These are phyloP conservation scores for Trichomalopsis sarcophagae DNA, from an alignment of 1,140 invertebrate genomes.

Conservation along the genomic window DNA sequence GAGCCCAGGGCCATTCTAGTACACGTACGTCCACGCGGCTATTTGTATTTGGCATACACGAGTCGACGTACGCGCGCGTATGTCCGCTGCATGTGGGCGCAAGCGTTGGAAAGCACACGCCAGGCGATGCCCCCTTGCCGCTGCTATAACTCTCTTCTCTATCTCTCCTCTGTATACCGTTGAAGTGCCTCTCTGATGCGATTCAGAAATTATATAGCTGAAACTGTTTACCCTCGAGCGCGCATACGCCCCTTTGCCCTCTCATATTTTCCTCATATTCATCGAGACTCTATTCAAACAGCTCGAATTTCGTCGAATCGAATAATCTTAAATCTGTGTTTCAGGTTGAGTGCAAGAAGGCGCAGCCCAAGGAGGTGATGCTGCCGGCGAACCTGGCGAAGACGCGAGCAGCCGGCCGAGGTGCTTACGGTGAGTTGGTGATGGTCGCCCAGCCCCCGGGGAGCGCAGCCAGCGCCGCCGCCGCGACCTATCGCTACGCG, in stretches of 20 bases:
- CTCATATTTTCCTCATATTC: too few species aligned
- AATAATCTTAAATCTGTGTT: slow-evolving; percentile 64
- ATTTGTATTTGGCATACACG: slow-evolving; percentile 69
- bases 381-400: slow-evolving; percentile 94
- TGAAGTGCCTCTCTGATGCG: not conserved
- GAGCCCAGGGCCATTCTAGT: slow-evolving; percentile 49
- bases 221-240: too few species aligned
- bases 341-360: slow-evolving; percentile 99
- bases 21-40: slow-evolving; percentile 52
- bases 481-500: slow-evolving; percentile 80
- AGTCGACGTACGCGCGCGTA: slow-evolving; percentile 21
- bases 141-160: not conserved
- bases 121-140: not conserved
- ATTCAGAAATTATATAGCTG: not conserved
- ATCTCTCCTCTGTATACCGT: not conserved
- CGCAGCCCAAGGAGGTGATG: slow-evolving; percentile 99
- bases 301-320: not conserved
- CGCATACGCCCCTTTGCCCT: too few species aligned
- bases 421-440: slow-evolving; percentile 97
- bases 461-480: slow-evolving; percentile 75
- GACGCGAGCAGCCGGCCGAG: slow-evolving; percentile 92
- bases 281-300: too few species aligned
- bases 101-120: not conserved
- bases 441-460: slow-evolving; percentile 80
- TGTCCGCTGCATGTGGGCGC: not conserved